These are phyloP conservation scores for Botia almorhae DNA, from an alignment of 2,797 vertebrate species.

Conservation along the genomic window DNA sequence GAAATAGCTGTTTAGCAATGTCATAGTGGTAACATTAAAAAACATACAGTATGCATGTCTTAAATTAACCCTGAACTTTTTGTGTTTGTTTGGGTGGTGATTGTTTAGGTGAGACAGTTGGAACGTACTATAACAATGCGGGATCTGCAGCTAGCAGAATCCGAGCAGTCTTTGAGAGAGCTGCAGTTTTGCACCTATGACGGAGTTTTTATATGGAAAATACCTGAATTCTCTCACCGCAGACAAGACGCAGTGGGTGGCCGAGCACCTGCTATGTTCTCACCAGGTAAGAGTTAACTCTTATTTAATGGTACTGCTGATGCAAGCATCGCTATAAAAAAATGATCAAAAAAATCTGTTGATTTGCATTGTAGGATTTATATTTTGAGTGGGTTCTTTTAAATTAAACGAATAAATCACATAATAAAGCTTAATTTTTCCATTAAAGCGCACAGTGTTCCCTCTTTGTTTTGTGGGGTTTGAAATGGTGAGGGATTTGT, in stretches of 20 bases:
- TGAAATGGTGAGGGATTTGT: not conserved
- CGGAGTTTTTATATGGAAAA: slow-evolving; percentile 95
- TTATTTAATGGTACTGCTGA: not conserved
- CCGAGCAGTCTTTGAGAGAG: slow-evolving; percentile 84
- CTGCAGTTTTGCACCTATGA: slow-evolving; percentile 90
- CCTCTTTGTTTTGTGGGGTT: not conserved
- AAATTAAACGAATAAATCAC: too few species aligned
- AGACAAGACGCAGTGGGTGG: slow-evolving; percentile 91
- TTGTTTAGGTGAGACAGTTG: slow-evolving; percentile 84
- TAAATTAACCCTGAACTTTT: not conserved
- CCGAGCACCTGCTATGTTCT: slow-evolving; percentile 92
- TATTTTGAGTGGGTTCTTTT: too few species aligned
- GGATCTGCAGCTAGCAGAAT: slow-evolving; percentile 88
- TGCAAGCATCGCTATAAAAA: too few species aligned
- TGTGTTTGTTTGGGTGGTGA: not conserved
- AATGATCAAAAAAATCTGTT: not conserved
- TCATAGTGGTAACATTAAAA: not conserved
- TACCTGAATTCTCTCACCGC: slow-evolving; percentile 87
- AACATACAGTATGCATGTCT: not conserved
- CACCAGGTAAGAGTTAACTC: slow-evolving; percentile 83
- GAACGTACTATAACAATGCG: slow-evolving; percentile 87
- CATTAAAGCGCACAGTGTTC: not conserved
- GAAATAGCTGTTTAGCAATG: not conserved
- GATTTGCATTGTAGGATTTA: not conserved
- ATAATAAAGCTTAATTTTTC: too few species aligned